These are phyloP conservation scores for Melolontha melolontha DNA, from an alignment of 2,888 invertebrate genomes.

Conservation along the genomic window DNA sequence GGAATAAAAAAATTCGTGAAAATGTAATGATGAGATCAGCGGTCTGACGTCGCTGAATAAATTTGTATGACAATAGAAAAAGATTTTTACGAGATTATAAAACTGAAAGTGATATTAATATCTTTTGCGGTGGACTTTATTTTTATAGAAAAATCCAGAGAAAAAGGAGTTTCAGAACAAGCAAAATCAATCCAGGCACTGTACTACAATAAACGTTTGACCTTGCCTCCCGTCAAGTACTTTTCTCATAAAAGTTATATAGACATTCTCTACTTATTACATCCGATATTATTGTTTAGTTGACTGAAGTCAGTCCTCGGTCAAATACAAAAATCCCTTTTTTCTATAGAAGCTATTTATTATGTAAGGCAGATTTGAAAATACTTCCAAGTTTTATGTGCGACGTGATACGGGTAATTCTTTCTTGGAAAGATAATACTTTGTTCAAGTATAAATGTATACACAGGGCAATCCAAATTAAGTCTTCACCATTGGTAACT, in stretches of 20 bases:
- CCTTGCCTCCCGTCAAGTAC: not conserved
- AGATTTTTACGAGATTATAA: conserved; percentile 6
- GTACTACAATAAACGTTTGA: conserved; percentile 5
- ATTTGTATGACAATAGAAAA: conserved; percentile 7
- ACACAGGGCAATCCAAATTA: too few species aligned
- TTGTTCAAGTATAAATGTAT: not conserved
- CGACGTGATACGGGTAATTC: not conserved
- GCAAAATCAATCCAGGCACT: conserved; percentile 6
- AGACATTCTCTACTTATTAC: not conserved
- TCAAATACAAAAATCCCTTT: conserved; percentile 11
- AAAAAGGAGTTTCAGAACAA: not conserved
- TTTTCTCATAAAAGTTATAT: conserved; percentile 28
- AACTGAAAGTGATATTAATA: conserved; percentile 16
- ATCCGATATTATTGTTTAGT: not conserved
- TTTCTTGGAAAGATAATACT: not conserved
- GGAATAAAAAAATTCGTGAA: conserved; percentile 7
- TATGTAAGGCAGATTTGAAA: not conserved
- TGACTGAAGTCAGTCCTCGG: too few species aligned
- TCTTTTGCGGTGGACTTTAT: not conserved
- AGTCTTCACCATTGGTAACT: too few species aligned
- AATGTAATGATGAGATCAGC: conserved; percentile 14
- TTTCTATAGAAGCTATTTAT: not conserved
- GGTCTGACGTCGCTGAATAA: conserved; percentile 2
- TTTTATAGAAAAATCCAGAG: not conserved
- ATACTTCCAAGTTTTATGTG: conserved; percentile 2